A percentile compares a stretch with the other conserved stretches of the same genome.
phyloP scores from a whole-genome alignment of 2,113 vertebrate genomes.

The Cyanoramphus novaezelandiae region DNA sequence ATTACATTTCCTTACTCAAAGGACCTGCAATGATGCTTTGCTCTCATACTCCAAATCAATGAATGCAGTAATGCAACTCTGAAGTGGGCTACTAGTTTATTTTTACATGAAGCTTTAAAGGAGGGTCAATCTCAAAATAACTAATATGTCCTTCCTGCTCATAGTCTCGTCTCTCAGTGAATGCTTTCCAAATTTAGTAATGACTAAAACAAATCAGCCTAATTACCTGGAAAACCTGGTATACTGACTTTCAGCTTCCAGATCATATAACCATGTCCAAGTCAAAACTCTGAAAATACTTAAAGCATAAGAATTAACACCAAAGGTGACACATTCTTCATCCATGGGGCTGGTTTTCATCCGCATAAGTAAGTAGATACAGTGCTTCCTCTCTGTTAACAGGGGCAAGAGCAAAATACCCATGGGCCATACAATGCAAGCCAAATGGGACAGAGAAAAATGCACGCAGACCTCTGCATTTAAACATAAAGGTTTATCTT shows the following conservation, averaged over 20 bases:
- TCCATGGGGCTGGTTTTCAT: fast-evolving
- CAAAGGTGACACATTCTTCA: neutral
- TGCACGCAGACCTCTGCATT: neutral
- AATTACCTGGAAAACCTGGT: neutral
- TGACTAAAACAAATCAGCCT: neutral
- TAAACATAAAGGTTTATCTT: neutral
- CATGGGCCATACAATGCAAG: neutral
- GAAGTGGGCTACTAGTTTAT: neutral
- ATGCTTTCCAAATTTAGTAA: neutral
- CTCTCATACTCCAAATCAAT: neutral
- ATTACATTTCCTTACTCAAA: neutral
- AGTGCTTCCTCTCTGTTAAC: neutral
- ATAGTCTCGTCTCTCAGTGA: neutral
- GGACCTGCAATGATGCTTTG: neutral
- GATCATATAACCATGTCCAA: neutral
- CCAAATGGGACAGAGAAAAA: neutral
- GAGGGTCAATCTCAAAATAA: neutral
- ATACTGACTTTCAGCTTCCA: neutral
- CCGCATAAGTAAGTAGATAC: neutral
- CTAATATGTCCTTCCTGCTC: neutral
- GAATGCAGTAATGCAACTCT: neutral
- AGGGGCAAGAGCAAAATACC: neutral
- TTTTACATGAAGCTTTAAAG: neutral
- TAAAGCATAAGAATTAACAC: neutral
- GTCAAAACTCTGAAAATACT: neutral